Conservation (phyloP, 2,888 invertebrate genomes). For the Drosophila kokeensis region DNA sequence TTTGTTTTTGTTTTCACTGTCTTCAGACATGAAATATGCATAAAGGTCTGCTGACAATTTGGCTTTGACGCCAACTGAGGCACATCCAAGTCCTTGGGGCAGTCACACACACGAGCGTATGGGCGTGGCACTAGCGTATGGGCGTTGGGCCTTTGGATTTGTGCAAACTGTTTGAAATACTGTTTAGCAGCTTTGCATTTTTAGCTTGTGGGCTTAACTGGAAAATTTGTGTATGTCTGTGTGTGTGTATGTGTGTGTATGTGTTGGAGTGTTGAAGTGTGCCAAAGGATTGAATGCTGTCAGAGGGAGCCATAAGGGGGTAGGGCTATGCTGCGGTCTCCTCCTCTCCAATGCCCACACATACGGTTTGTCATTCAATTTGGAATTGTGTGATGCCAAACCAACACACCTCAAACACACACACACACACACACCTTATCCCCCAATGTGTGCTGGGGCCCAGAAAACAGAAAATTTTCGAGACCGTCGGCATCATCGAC, state of each 20-base stretch:
- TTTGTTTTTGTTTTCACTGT: conserved; percentile 30
- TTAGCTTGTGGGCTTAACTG: conserved; percentile 70
- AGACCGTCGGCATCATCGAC: conserved; percentile 48
- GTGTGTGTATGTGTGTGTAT: not conserved
- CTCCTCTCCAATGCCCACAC: conserved; percentile 39
- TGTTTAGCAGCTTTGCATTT: conserved; percentile 79
- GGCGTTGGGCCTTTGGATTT: conserved; percentile 24
- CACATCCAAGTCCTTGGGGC: conserved; percentile 35
- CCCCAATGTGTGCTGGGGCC: conserved; percentile 14
- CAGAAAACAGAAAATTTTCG: conserved; percentile 22
- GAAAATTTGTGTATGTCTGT: conserved; percentile 1
- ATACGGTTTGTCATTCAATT: conserved; percentile 79
- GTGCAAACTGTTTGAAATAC: conserved; percentile 72
- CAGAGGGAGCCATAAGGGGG: conserved; percentile 1
- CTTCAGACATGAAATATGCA: conserved; percentile 74
- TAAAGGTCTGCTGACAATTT: conserved; percentile 66
- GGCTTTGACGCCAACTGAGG: conserved; percentile 44
- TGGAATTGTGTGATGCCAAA: conserved; percentile 50
- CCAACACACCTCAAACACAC: not conserved
- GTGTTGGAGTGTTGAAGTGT: conserved; percentile 5
- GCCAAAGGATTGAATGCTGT: conserved; percentile 49
- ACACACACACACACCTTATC: not conserved
- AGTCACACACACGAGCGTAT: conserved; percentile 21
- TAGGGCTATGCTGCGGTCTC: not conserved
- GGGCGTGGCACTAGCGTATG: conserved; percentile 42